Evolutionary conservation across 1,140 invertebrate species (phyloP).

Genomic region (Cyclargus thomasi): DNA sequence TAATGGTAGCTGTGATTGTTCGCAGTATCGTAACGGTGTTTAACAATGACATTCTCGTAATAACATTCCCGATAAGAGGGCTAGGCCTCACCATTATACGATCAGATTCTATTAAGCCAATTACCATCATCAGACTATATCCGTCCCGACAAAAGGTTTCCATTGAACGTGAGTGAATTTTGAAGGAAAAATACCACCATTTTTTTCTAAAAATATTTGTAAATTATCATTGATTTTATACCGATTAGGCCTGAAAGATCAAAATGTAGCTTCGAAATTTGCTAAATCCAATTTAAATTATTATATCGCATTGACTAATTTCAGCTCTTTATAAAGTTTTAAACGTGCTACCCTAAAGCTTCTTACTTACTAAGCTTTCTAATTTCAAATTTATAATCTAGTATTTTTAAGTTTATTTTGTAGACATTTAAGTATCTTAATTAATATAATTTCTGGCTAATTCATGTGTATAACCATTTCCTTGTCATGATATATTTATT

Average conservation of each 20-base stretch:
- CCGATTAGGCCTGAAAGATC: too few relatives aligned
- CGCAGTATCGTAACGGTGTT: background rate
- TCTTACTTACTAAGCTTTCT: too few relatives aligned
- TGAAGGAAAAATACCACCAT: background rate
- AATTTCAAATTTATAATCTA: background rate
- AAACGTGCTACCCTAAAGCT: too few relatives aligned
- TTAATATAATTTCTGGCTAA: background rate
- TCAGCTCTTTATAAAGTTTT: too few relatives aligned
- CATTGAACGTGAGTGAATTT: background rate
- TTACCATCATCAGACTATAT: background rate
- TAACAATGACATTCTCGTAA: constrained; percentile 9
- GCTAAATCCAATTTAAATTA: too few relatives aligned
- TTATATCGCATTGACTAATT: too few relatives aligned
- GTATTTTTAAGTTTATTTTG: background rate
- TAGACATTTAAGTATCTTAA: background rate
- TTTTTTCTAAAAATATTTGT: too few relatives aligned
- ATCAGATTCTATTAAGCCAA: constrained; percentile 3
- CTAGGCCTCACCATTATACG: constrained; percentile 6
- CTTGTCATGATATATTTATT: background rate
- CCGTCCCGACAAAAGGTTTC: background rate
- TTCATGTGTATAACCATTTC: background rate
- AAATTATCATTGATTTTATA: too few relatives aligned
- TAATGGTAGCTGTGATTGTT: background rate
- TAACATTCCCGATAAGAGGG: constrained; percentile 11
- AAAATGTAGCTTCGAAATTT: too few relatives aligned